Evolutionary conservation across 2,888 invertebrate genomes (phyloP).

Genomic region (Dolichomitus sp.): DNA sequence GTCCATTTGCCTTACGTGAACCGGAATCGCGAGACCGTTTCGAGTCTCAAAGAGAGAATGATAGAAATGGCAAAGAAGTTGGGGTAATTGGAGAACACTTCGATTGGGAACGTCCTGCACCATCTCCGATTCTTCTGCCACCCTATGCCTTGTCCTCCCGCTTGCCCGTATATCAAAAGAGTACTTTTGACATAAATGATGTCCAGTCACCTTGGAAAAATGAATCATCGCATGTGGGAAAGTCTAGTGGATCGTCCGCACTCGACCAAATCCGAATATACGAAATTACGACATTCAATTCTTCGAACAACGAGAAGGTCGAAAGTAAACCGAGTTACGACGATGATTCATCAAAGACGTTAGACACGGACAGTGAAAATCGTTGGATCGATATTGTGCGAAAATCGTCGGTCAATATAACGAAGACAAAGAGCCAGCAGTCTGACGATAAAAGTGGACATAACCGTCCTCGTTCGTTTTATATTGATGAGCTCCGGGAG

Average conservation of each 20-base stretch:
- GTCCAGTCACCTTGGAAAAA: conserved; percentile 22
- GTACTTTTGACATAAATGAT: conserved; percentile 29
- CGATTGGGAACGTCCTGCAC: conserved; percentile 38
- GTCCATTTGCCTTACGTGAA: conserved; percentile 58
- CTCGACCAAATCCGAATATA: conserved; percentile 60
- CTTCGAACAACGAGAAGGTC: conserved; percentile 27
- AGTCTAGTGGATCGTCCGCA: conserved; percentile 41
- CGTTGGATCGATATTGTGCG: conserved; percentile 28
- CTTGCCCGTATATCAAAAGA: conserved; percentile 52
- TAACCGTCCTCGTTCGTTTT: conserved; percentile 34
- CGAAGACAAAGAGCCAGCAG: background rate
- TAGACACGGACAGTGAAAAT: conserved; percentile 6
- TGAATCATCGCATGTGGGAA: conserved; percentile 61
- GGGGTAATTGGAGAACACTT: background rate
- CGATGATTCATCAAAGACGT: conserved; percentile 45
- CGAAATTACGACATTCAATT: conserved; percentile 67
- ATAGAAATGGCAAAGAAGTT: background rate
- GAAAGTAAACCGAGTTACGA: conserved; percentile 16
- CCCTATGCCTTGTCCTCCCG: conserved; percentile 62
- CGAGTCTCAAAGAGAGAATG: conserved; percentile 37
- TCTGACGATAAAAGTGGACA: background rate
- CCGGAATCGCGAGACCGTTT: conserved; percentile 40
- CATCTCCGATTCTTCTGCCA: conserved; percentile 69
- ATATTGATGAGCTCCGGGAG: conserved; percentile 37
- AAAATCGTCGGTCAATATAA: conserved; percentile 33